Conservation (phyloP, 2,113 vertebrate species). For the Sapayoa aenigma region DNA sequence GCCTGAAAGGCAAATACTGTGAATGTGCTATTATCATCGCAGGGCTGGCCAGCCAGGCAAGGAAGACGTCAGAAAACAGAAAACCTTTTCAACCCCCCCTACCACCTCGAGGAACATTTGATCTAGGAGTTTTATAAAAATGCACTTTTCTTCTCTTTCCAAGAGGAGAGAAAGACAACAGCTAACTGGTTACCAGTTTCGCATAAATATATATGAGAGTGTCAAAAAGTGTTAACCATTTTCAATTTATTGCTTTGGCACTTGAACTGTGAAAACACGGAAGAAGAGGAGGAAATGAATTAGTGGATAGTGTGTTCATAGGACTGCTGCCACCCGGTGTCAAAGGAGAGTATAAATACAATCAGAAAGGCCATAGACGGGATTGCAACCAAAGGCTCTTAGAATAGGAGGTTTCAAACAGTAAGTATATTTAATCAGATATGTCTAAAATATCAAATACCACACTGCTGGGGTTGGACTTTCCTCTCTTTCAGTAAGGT, state of each 20-base stretch:
- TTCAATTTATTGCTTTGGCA: conserved; percentile 48
- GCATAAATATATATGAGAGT: conserved; percentile 19
- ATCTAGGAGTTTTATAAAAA: background rate
- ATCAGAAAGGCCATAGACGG: conserved; percentile 52
- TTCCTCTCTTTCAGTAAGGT: background rate
- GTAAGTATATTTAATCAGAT: conserved; percentile 58
- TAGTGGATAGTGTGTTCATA: conserved; percentile 44
- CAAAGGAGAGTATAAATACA: conserved; percentile 65
- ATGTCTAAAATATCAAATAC: conserved; percentile 30
- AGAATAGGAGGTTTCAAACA: conserved; percentile 41
- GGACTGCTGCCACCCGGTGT: conserved; percentile 67
- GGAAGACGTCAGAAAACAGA: background rate
- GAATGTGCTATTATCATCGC: background rate
- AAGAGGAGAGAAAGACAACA: background rate
- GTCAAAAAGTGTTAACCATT: background rate
- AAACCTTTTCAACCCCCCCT: background rate
- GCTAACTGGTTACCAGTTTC: background rate
- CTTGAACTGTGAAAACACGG: background rate
- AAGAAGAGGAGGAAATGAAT: background rate
- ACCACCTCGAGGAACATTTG: background rate
- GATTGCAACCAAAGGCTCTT: conserved; percentile 60
- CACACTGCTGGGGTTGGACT: background rate
- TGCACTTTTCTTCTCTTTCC: background rate
- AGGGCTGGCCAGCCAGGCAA: background rate
- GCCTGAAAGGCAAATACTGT: background rate